Base-by-base conservation (phyloP, 2,888 invertebrate genomes). In the Sinodicranocentrus sp. region DNA sequence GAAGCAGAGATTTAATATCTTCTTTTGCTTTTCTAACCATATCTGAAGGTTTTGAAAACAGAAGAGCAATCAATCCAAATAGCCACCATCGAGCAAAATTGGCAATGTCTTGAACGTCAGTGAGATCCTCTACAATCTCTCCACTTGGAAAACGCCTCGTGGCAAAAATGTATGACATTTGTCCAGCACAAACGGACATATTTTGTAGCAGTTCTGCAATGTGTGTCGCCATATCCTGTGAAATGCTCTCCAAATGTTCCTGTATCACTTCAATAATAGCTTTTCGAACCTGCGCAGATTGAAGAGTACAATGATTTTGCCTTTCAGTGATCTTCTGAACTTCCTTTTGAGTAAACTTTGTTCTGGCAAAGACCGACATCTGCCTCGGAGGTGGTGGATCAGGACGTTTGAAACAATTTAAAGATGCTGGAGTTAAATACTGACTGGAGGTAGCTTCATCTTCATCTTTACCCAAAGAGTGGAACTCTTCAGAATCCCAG, bases 1-100 rank as follows among this genome's bases (percentile, higher is more conserved):
- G 15, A 21, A 78, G 19, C 1, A 61, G 5, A 2, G 8, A 21
- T 6, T 57, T 78, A 10, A 59, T 43, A 21, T 59, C 26, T 0
- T 39, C n/a, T n/a, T 57, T 23, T 5, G 2, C 3, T 17, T n/a
- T n/a, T 26, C 23, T 70, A 5, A 21, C 48, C 25, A 28, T n/a
- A 5, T 23, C 10, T 28, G 23, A 19, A 3, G 52, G 52, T 6
- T 1, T 19, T 10, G 78, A 44, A 17, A 70, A 78, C 0, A 78
- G 23, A 0, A 78, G 13, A 0, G 61, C 43, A 0, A 61, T 43
- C 2, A 78, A 2, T 5, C 70, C 68, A 28, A 48, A 70, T 0
- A 78, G 33, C 61, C 44, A 61, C 68, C 78, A 78, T 2, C 28
- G 57, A 21, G 59, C 44, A 26, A 78, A 78, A 23, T 70, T 48